Evolutionary conservation across 2,797 vertebrate genomes (phyloP).

Genomic region (Ceryle rudis): DNA sequence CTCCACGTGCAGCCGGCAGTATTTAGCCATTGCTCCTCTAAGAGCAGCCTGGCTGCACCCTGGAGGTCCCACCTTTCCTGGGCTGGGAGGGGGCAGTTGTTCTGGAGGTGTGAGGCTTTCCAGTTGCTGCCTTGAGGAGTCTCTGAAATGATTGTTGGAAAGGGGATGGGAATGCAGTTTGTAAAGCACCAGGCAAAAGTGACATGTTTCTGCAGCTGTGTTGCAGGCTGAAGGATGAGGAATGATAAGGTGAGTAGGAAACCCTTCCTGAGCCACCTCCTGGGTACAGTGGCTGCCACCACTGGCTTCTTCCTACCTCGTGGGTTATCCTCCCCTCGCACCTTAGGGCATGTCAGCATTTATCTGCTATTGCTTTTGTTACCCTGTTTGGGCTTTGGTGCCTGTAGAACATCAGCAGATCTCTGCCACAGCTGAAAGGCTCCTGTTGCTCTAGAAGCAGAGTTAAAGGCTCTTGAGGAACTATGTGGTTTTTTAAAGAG

Average conservation of each 20-base stretch:
- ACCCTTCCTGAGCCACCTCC: not conserved
- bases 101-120: not conserved
- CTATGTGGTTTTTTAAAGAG: not conserved
- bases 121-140: not conserved
- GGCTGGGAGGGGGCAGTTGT: fast-evolving
- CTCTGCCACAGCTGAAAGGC: not conserved
- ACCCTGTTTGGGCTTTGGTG: not conserved
- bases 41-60: not conserved
- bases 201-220: not conserved
- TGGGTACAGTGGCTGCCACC: not conserved
- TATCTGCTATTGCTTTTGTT: not conserved
- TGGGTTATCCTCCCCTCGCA: not conserved
- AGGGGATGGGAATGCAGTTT: not conserved
- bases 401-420: fast-evolving
- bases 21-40: not conserved
- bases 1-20: not conserved
- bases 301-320: not conserved
- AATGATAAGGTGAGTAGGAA: not conserved
- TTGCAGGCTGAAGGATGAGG: not conserved
- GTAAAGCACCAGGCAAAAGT: not conserved
- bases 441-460: not conserved
- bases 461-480: not conserved
- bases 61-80: fast-evolving
- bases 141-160: not conserved
- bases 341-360: fast-evolving